Evolutionary conservation across 2,888 invertebrate species (phyloP).

Genomic region (Schizotus pectinicornis): DNA sequence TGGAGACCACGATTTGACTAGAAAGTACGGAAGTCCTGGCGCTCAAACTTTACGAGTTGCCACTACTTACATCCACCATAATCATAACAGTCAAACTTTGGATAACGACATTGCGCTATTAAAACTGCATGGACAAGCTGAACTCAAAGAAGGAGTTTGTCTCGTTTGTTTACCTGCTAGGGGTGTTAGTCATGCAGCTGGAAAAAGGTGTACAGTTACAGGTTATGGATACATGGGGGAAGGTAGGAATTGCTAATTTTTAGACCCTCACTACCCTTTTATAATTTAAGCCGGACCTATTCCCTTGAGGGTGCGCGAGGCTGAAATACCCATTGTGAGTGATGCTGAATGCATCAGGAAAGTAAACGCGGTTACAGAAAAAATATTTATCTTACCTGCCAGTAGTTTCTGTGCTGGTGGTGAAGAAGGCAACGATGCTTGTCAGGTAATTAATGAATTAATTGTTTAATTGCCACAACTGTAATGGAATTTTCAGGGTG

Average conservation of each 20-base stretch:
- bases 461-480: conserved; percentile 7
- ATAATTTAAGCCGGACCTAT: conserved; percentile 79
- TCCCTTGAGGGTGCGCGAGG: conserved; percentile 86
- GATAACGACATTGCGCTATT: conserved; percentile 94
- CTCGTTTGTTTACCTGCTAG: conserved; percentile 88
- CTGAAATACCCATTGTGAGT: conserved; percentile 90
- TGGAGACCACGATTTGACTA: conserved; percentile 89
- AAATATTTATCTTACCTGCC: conserved; percentile 91
- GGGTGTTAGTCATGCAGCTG: conserved; percentile 87
- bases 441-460: conserved; percentile 68
- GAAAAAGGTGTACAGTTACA: conserved; percentile 90
- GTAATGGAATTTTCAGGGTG: conserved; percentile 67
- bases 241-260: conserved; percentile 61
- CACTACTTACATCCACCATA: conserved; percentile 94
- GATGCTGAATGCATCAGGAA: conserved; percentile 91
- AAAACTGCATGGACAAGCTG: conserved; percentile 87
- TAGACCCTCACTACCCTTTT: neutral
- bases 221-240: conserved; percentile 97
- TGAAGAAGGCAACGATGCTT: conserved; percentile 90
- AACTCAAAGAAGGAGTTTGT: conserved; percentile 84
- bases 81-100: conserved; percentile 92
- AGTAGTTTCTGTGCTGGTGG: conserved; percentile 95
- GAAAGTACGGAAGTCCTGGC: conserved; percentile 89
- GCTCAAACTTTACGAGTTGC: conserved; percentile 90
- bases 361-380: conserved; percentile 93